Percentiles rank a stretch among this genome's conserved stretches.
Evolutionary conservation across 2,113 vertebrate species (phyloP).

Genomic region (Motacilla tschutschensis): DNA sequence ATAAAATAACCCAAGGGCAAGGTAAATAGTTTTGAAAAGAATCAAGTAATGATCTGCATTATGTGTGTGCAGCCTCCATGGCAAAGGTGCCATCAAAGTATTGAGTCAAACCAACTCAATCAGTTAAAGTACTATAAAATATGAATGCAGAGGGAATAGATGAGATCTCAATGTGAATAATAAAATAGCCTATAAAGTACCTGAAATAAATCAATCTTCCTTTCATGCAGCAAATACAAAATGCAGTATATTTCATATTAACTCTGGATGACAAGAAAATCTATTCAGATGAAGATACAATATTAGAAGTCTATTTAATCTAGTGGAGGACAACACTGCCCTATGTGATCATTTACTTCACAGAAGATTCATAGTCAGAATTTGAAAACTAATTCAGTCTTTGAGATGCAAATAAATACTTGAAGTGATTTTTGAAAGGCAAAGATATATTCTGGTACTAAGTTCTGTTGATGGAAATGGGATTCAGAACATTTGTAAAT

Average conservation of each 20-base stretch:
- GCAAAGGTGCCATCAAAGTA: conserved; percentile 53
- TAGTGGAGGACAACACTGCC: not conserved
- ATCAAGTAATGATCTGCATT: conserved; percentile 57
- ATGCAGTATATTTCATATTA: conserved; percentile 38
- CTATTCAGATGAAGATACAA: conserved; percentile 43
- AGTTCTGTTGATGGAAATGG: not conserved
- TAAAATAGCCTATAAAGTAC: conserved; percentile 65
- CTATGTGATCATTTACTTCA: conserved; percentile 16
- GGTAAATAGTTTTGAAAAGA: conserved; percentile 60
- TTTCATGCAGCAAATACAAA: conserved; percentile 52
- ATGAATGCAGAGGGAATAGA: conserved; percentile 63
- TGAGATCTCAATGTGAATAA: conserved; percentile 67
- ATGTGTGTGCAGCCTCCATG: conserved; percentile 9
- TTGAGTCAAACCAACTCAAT: conserved; percentile 67
- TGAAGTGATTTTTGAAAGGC: not conserved
- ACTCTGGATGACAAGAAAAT: conserved; percentile 47
- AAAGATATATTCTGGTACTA: not conserved
- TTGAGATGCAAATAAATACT: not conserved
- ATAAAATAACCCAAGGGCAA: conserved; percentile 53
- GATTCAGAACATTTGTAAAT: not conserved
- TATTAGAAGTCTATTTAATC: not conserved
- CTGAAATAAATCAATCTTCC: conserved; percentile 67
- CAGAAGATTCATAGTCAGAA: not conserved
- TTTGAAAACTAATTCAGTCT: not conserved
- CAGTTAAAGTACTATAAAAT: conserved; percentile 68